Base-by-base conservation (phyloP, 2,888 invertebrate species). In the Cryptophagus acutangulus region DNA sequence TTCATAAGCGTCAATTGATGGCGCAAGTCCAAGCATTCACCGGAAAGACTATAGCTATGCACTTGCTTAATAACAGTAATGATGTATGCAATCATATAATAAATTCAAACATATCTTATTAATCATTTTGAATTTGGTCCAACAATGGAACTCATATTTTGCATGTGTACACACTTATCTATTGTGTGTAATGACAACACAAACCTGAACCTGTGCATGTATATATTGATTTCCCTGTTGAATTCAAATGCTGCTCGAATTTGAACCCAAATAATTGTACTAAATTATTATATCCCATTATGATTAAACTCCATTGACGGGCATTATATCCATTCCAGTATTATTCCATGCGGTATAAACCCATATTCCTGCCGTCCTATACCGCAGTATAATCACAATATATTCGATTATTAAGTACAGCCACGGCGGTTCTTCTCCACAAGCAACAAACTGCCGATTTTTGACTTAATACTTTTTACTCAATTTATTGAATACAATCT, bases 231-330 rank as follows among this genome's bases (percentile, higher is more conserved):
- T 24, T 38, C 24, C 33, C 33, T 37, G 29, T 29, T 13, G 3
- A 15, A 13, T n/a, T n/a, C n/a, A n/a, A n/a, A n/a, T 5, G 10
- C 12, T 29, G 31, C 15, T 31, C 16, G 16, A 31, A 12, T 33
- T 12, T 18, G 16, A 18, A 15, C 9, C 33, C 15, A 33, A 33
- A 33, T n/a, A n/a, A n/a, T 38, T 33, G 15, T 3, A 12, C 5
- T 38, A 26, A 38, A 38, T 38, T 38, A 33, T 33, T 31, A n/a
- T n/a, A 33, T 10, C 38, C 13, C 16, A 12, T 31, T 12, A 31
- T 31, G 16, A 16, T 16, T 31, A 31, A 31, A 15, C 31, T 15
- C 12, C 31, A 15, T 31, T 8, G n/a, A 31, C n/a, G n/a, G n/a
- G n/a, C n/a, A n/a, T n/a, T n/a, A n/a, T n/a, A n/a, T n/a, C n/a